Base-by-base conservation (phyloP, 2,888 invertebrate species). In the Athalia cordata region DNA sequence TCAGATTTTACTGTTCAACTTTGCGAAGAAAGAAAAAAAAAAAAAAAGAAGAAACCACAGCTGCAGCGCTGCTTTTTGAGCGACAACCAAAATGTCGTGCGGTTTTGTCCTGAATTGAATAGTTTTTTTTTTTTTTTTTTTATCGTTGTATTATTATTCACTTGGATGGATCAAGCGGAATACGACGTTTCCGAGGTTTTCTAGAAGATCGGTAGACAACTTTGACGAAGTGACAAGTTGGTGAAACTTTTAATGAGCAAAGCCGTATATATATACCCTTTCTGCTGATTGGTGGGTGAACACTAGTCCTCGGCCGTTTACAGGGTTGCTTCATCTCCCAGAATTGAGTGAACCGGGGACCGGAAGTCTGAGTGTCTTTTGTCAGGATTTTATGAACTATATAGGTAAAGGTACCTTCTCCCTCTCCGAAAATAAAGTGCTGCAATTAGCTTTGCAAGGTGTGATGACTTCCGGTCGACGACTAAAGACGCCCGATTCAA, bases 161-260 rank as follows among this genome's bases (percentile, higher is more conserved):
- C 47, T 72, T 13, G 47, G 52, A 47, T 47, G 45, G 45, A 7
- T 57, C 7, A n/a, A 9, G 55, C 11, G 7, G n/a, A 59, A 68
- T 52, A n/a, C 7, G 52, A 68, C 68, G 29, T 5, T n/a, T 9
- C 29, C 55, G 55, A 66, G 66, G 49, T 68, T 68, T 72, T 47
- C 29, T 29, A 47, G 13, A 43, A 59, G n/a, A 45, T 62, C 59
- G 47, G 62, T n/a, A 7, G 62, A 75, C 13, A 52, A 62, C 50
- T 50, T 64, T 62, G n/a, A 13, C 49, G 11, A 6, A 50, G 8
- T 64, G 75, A 75, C 75, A 43, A 75, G 62, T 52, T 49, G 62
- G 50, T 43, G 75, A 75, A 75, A 75, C 62, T 75, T 75, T 75
- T 75, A 75, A 75, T 50, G 75, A 75, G 75, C 75, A 64, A 15